Conservation (phyloP, 2,797 vertebrate species). For the Poecilia gillii region DNA sequence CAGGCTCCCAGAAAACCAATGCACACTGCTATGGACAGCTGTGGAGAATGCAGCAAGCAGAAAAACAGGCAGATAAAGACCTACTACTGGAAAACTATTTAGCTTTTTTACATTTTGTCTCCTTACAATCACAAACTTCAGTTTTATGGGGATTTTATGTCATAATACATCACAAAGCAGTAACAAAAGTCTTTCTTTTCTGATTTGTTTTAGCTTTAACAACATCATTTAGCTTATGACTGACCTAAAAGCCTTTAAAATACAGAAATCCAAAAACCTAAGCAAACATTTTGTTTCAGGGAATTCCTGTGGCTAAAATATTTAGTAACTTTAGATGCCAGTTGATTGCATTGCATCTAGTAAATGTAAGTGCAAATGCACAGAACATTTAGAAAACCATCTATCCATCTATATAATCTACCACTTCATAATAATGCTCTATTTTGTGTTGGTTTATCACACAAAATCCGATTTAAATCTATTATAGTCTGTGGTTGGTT, state of each 20-base stretch:
- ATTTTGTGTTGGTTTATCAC: not conserved
- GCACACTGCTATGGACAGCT: slow-evolving; percentile 88
- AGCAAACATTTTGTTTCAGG: not conserved
- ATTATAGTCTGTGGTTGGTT: not conserved
- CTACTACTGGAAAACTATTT: not conserved
- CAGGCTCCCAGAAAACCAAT: slow-evolving; percentile 87
- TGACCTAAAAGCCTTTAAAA: not conserved
- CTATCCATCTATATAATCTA: not conserved
- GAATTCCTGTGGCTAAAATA: not conserved
- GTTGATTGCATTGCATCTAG: not conserved
- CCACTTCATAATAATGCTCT: not conserved
- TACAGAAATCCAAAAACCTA: not conserved
- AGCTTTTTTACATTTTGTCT: not conserved
- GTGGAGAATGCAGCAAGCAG: slow-evolving; percentile 50
- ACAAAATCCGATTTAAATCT: not conserved
- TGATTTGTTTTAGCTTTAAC: not conserved
- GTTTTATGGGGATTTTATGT: not conserved
- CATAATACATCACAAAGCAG: not conserved
- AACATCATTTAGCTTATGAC: not conserved
- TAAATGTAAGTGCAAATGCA: not conserved
- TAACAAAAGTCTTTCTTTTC: not conserved
- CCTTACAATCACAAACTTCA: not conserved
- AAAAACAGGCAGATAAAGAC: slow-evolving; percentile 2
- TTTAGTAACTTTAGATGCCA: not conserved
- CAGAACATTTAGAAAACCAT: not conserved